Base-by-base conservation (phyloP, 1,140 invertebrate genomes). In the Brachionus sp. region DNA sequence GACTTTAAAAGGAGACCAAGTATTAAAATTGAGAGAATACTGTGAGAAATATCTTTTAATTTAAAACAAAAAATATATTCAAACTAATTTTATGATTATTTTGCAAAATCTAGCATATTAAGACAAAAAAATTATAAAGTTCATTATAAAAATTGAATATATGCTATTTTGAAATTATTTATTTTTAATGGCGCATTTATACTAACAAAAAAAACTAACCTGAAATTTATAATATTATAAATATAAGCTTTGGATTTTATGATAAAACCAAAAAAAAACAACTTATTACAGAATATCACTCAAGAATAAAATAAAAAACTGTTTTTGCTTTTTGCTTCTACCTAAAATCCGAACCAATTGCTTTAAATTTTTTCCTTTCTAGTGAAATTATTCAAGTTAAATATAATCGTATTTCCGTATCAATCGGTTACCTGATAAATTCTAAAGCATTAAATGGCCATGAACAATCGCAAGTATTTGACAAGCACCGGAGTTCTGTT, bases 401-500 rank as follows among this genome's bases (percentile, higher is more conserved):
- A 70, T n/a, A 19, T 39, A 70, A 39, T 39, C 35, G 16, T 7
- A 39, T 10, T 19, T 5, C 37, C 33, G 66, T 39, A 70, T 16
- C 29, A 39, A 7, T 19, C 29, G 37, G 37, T 70, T 19, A 70
- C 66, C 37, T 70, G 66, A 70, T 16, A 37, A 37, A 7, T 10
- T 39, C 37, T 39, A 39, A 39, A 19, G 9, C 33, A 37, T 33
- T 25, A 70, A n/a, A 16, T 39, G 19, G 37, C 16, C 16, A 80
- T 80, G 77, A 80, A 80, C 77, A 80, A 80, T 44, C 46, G 50
- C n/a, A 80, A 80, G 33, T 80, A 23, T 35, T 80, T 80, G 50
- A 80, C 77, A 7, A 80, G 77, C 50, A 80, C 77, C 13, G 77
- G 77, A 25, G 37, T 80, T 19, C 37, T 80, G 16, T 50, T 80